Conservation (phyloP, 2,888 invertebrate species). For the Sphaerophoria taeniata region DNA sequence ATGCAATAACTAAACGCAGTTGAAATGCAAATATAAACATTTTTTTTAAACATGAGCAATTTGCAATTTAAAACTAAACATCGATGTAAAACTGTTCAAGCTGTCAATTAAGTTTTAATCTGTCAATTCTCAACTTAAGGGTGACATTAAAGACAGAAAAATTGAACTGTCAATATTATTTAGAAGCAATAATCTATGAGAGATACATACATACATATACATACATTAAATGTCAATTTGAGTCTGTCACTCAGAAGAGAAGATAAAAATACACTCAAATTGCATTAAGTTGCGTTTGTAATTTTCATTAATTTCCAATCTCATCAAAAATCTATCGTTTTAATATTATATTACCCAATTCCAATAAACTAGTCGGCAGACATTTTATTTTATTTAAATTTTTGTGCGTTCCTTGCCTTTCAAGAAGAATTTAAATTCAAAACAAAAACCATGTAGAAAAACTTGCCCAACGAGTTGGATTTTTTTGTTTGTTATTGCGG, state of each 20-base stretch:
- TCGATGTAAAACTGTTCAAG: no score
- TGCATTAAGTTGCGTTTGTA: neutral
- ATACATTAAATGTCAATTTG: neutral
- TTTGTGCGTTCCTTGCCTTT: conserved; percentile 36
- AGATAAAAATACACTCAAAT: neutral
- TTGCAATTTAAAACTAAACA: no score
- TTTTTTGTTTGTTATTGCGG: conserved; percentile 12
- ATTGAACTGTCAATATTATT: no score
- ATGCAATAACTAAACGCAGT: no score
- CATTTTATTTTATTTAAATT: conserved; percentile 33
- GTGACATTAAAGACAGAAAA: no score
- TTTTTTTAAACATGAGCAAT: no score
- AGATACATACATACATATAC: no score
- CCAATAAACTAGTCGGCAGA: conserved; percentile 10
- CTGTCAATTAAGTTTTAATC: no score
- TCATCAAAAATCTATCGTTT: neutral
- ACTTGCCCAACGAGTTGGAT: conserved; percentile 64
- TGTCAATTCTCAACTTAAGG: no score
- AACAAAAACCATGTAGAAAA: conserved; percentile 47
- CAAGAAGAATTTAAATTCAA: conserved; percentile 44
- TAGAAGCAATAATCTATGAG: no score
- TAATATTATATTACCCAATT: conserved; percentile 55
- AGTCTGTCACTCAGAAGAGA: neutral
- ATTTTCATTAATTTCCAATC: conserved; percentile 29
- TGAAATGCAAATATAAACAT: no score